A percentile compares a stretch with the other conserved stretches of the same genome.
phyloP scores from a whole-genome alignment of 2,797 vertebrate species.

The Coregonus sp. region DNA sequence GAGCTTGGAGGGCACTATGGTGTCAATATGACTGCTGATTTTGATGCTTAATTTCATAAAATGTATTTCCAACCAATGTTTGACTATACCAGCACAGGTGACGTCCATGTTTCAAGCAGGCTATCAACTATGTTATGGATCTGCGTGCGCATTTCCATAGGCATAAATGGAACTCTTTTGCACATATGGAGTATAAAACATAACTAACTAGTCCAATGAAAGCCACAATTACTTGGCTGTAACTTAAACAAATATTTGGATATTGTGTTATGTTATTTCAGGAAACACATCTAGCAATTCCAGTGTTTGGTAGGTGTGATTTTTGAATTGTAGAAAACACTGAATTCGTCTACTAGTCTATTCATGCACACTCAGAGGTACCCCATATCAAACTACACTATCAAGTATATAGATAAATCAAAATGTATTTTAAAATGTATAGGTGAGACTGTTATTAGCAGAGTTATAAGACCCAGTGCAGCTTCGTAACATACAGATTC shows the following conservation, averaged over 20 bases:
- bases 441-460: background rate
- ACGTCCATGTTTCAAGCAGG: background rate
- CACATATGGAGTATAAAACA: background rate
- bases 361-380: background rate
- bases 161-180: background rate
- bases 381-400: background rate
- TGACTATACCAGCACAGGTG: background rate
- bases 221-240: background rate
- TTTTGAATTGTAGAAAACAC: background rate
- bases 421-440: background rate
- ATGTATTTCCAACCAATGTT: background rate
- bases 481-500: background rate
- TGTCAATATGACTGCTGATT: background rate
- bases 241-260: background rate
- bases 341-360: background rate
- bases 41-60: background rate
- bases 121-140: background rate
- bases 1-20: too few species aligned
- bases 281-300: background rate
- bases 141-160: background rate
- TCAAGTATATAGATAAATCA: too few species aligned
- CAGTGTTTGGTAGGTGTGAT: background rate
- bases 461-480: background rate
- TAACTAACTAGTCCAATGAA: background rate
- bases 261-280: background rate